A percentile compares a stretch with the other conserved stretches of the same genome.
phyloP scores from a whole-genome alignment of 2,797 vertebrate species.

The Thaleichthys pacificus region DNA sequence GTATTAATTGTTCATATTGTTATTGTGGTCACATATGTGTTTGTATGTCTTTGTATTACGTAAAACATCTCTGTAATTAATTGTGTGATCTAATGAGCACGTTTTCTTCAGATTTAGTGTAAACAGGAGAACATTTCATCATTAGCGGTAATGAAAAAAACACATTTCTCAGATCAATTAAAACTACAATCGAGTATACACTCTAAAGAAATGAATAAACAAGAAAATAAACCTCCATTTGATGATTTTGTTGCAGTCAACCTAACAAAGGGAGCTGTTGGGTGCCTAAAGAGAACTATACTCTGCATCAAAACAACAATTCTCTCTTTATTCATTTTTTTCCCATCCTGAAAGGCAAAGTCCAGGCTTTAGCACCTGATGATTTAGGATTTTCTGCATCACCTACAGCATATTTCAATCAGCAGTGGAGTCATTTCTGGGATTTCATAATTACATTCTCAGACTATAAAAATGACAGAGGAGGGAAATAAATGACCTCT shows the following conservation, averaged over 20 bases:
- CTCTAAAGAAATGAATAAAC: neutral
- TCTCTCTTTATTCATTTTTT: too few relatives aligned
- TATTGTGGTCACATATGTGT: neutral
- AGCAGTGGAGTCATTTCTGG: conserved; percentile 50
- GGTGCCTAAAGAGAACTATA: neutral
- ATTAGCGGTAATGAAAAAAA: too few relatives aligned
- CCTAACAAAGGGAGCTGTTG: neutral
- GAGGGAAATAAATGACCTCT: conserved; percentile 51
- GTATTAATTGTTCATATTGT: neutral
- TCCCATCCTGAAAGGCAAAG: neutral
- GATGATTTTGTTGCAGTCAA: neutral
- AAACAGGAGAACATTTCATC: too few relatives aligned
- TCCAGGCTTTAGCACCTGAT: conserved; percentile 13
- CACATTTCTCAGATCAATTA: too few relatives aligned
- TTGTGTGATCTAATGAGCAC: too few relatives aligned
- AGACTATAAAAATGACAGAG: conserved; percentile 51
- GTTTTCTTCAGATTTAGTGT: too few relatives aligned
- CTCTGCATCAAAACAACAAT: neutral
- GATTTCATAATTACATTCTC: conserved; percentile 50
- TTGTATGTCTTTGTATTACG: too few relatives aligned
- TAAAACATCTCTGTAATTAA: too few relatives aligned
- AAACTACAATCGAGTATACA: neutral
- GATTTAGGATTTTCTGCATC: conserved; percentile 36
- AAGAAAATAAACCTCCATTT: neutral
- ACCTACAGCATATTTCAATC: conserved; percentile 46